Evolutionary conservation across 2,797 vertebrate genomes (phyloP), one percentile per base, ranked within the genome.

Genomic region (Eremophila alpestris): DNA sequence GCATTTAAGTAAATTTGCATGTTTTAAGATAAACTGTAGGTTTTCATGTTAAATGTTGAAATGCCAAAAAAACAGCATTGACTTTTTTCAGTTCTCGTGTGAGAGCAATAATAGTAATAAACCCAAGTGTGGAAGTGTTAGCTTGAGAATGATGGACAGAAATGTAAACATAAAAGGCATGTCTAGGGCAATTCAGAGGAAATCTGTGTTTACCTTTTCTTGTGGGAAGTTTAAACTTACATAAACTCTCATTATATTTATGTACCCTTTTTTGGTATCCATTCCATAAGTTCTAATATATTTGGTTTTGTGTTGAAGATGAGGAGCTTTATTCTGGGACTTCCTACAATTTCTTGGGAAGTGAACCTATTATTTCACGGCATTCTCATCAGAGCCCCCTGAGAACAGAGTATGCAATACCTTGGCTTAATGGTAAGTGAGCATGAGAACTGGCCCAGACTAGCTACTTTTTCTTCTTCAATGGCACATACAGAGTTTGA

Each of bases 341-440:
- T 1, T 98, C 98, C 1, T 99, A 99, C 83, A 99, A 99, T 96
- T 99, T 99, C 93, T 97, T 99, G 96, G 99, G 99, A 94, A 99
- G 99, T 26, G 99, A 99, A 91, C 99, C 99, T 7, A 99, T 99
- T 96, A 99, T 99, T 97, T 99, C 98, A 93, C 98, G 98, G 92
- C 98, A 98, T 91, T 99, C 99, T 26, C 98, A 98, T 36, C 98
- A 98, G 87, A 98, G 98, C 77, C 98, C 98, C 45, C 96, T 99
- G 96, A 98, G 99, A 92, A 99, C 99, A 0, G 99, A 99, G 82
- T 99, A 99, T 86, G 98, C 99, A 15, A 99, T 99, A 30, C 99
- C 99, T n/a, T 99, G 99, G 99, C 98, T 99, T 82, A 99, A 99
- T 41, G 99, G 99, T 99, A 98, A 98, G 98, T 96, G 38, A n/a